phyloP scores from a whole-genome alignment of 2,888 invertebrate species.

The Agrochola lychnidis region DNA sequence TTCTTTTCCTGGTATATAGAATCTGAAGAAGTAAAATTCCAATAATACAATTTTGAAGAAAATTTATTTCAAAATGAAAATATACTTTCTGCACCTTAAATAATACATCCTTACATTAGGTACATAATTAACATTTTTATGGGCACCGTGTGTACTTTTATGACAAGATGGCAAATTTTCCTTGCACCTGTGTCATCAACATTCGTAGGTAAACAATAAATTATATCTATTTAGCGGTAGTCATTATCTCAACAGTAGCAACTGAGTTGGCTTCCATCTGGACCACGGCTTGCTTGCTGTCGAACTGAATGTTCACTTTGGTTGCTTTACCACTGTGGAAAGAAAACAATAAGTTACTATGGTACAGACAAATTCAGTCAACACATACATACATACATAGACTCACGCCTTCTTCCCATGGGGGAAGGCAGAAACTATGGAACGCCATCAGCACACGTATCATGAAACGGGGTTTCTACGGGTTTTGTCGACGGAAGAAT shows the following conservation, averaged over 20 bases:
- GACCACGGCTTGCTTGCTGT: conserved; percentile 36
- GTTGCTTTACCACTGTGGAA: conserved; percentile 57
- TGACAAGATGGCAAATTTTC: not conserved
- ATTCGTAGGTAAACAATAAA: not conserved
- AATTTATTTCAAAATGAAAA: not conserved
- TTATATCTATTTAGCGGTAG: not conserved
- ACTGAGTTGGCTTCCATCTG: conserved; percentile 53
- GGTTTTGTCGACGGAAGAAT: too few relatives aligned
- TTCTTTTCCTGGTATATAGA: not conserved
- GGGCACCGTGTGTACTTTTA: too few relatives aligned
- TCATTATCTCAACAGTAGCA: conserved; percentile 55
- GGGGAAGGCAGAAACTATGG: too few relatives aligned
- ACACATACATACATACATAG: too few relatives aligned
- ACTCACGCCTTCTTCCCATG: too few relatives aligned
- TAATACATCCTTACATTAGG: too few relatives aligned
- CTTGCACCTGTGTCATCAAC: not conserved
- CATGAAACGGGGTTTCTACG: too few relatives aligned
- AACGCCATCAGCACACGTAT: too few relatives aligned
- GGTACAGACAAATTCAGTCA: not conserved
- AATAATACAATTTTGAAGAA: not conserved
- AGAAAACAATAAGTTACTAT: conserved; percentile 9
- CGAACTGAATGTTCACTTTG: conserved; percentile 59
- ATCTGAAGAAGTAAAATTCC: not conserved
- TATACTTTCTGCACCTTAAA: too few relatives aligned
- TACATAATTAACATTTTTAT: too few relatives aligned